Evolutionary conservation across 2,888 invertebrate species (phyloP).

Genomic region (Creontiades dilutus): DNA sequence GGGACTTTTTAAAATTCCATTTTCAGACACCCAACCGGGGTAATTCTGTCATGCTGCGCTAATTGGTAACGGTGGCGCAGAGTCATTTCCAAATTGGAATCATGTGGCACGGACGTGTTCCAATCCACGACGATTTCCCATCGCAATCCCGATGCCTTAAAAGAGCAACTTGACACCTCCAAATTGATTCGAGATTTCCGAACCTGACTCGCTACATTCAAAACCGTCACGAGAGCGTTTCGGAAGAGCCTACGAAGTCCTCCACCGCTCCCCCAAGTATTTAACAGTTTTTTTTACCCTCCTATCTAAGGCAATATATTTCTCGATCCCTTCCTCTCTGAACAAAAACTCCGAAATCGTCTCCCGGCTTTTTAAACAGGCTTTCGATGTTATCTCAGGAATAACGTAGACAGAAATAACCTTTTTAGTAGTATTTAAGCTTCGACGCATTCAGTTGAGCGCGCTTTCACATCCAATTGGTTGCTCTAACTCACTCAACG

Average conservation of each 20-base stretch:
- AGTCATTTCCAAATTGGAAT: background rate
- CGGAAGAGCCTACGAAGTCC: background rate
- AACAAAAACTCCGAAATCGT: background rate
- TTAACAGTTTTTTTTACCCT: conserved; percentile 14
- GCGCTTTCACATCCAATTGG: conserved; percentile 42
- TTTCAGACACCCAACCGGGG: no score
- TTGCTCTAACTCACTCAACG: conserved; percentile 40
- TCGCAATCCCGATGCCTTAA: background rate
- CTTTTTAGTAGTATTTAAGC: conserved; percentile 54
- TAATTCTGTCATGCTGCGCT: background rate
- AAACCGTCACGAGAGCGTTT: background rate
- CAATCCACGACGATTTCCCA: background rate
- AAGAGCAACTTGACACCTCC: conserved; percentile 15
- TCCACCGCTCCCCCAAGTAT: background rate
- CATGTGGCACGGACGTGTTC: background rate
- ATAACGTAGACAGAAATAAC: conserved; percentile 42
- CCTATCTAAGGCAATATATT: conserved; percentile 28
- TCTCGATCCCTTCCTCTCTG: background rate
- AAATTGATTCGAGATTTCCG: conserved; percentile 1
- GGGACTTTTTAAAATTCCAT: no score
- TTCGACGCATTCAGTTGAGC: conserved; percentile 16
- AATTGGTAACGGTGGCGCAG: background rate
- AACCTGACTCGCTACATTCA: background rate
- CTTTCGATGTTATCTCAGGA: conserved; percentile 20
- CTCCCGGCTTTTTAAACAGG: conserved; percentile 27